Evolutionary conservation across 2,888 invertebrate species (phyloP).

Genomic region (Athrips mouffetella): DNA sequence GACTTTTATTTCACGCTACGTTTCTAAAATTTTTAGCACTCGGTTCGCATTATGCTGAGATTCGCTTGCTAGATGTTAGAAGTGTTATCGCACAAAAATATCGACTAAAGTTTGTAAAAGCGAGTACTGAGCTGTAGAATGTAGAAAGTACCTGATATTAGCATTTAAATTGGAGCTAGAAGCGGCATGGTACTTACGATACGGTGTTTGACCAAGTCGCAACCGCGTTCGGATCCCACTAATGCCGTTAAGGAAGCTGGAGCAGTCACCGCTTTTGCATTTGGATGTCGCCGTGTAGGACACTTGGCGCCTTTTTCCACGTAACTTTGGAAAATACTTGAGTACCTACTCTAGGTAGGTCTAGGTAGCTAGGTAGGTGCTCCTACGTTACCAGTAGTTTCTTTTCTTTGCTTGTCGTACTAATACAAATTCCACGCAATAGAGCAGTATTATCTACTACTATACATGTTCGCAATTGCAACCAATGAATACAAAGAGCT

Average conservation of each 20-base stretch:
- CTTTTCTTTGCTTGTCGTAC: no score
- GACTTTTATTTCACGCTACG: conserved; percentile 15
- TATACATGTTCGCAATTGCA: background rate
- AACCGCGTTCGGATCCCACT: conserved; percentile 13
- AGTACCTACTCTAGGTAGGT: background rate
- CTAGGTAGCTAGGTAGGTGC: background rate
- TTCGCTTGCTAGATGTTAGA: conserved; percentile 26
- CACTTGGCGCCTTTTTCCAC: conserved; percentile 3
- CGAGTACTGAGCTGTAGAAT: conserved; percentile 40
- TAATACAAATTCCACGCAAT: no score
- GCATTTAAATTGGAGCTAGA: conserved; percentile 56
- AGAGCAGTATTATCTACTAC: no score
- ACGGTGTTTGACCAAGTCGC: conserved; percentile 21
- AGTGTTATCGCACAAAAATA: conserved; percentile 30
- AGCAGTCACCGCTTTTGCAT: conserved; percentile 4
- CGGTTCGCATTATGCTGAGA: conserved; percentile 21
- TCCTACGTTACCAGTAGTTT: no score
- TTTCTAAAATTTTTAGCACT: conserved; percentile 21
- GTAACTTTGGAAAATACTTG: conserved; percentile 2
- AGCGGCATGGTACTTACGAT: conserved; percentile 26
- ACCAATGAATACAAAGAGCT: background rate
- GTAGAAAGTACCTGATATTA: no score
- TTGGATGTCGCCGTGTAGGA: conserved; percentile 3
- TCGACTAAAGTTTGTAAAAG: conserved; percentile 37
- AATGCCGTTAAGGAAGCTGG: conserved; percentile 7